phyloP scores from a whole-genome alignment of 2,888 invertebrate species.

The Dasysyrphus albostriatus region DNA sequence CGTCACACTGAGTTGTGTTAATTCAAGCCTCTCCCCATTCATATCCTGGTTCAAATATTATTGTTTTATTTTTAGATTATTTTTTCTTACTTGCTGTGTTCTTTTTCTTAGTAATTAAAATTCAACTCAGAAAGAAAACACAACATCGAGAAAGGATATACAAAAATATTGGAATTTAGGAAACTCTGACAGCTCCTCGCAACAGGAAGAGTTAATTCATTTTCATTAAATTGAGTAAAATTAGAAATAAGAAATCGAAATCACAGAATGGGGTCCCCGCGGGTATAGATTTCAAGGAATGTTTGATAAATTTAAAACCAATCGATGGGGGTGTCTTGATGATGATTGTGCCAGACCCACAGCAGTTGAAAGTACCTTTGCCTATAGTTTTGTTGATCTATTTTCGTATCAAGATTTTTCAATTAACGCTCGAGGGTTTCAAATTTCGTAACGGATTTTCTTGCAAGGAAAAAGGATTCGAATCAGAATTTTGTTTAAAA shows the following conservation, averaged over 20 bases:
- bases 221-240: constrained; percentile 68
- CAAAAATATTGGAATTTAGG: neutral
- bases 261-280: constrained; percentile 41
- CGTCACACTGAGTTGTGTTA: constrained; percentile 38
- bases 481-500: neutral
- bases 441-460: constrained; percentile 69
- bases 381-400: constrained; percentile 20
- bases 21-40: constrained; percentile 1
- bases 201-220: constrained; percentile 72
- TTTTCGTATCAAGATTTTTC: constrained; percentile 56
- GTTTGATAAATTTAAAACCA: constrained; percentile 67
- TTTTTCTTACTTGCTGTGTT: neutral
- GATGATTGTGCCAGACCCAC: constrained; percentile 3
- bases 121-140: constrained; percentile 21
- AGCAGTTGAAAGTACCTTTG: neutral
- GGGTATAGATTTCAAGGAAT: neutral
- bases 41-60: constrained; percentile 30
- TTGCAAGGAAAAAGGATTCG: constrained; percentile 32
- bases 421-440: constrained; percentile 67
- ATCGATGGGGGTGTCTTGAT: constrained; percentile 68
- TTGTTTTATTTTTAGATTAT: constrained; percentile 59
- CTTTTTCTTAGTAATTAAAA: constrained; percentile 44
- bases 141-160: constrained; percentile 44
- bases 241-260: constrained; percentile 59
- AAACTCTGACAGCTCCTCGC: constrained; percentile 8